Conservation (phyloP, 2,888 invertebrate genomes). For the Sepioteuthis lessoniana region DNA sequence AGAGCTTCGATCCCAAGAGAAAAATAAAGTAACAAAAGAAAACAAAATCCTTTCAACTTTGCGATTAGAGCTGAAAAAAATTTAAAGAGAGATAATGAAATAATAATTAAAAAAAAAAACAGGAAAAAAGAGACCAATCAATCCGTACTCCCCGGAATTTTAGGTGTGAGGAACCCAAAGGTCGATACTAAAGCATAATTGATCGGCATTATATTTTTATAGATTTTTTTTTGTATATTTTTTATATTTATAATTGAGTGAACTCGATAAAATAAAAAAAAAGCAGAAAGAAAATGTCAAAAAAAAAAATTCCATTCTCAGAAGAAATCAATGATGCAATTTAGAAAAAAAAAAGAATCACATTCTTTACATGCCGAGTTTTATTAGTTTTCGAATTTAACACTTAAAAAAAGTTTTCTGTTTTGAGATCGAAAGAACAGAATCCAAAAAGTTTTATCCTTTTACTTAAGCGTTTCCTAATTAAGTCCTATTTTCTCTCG, state of each 20-base stretch:
- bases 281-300: background rate
- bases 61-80: background rate
- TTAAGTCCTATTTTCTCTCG: background rate
- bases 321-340: background rate
- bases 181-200: background rate
- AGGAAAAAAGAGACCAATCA: background rate
- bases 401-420: background rate
- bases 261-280: background rate
- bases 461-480: background rate
- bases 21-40: background rate
- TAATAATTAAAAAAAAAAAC: background rate
- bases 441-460: background rate
- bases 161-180: background rate
- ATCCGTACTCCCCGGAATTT: background rate
- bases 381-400: background rate
- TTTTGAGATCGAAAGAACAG: background rate
- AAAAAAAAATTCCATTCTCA: background rate
- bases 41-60: background rate
- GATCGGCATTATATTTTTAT: background rate
- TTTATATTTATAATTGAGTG: constrained; percentile 17
- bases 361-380: background rate
- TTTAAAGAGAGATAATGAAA: background rate
- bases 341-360: background rate
- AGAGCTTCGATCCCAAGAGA: background rate
- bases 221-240: background rate